Evolutionary conservation across 2,113 vertebrate species (phyloP), one percentile per base, ranked within the genome.

Genomic region (Grammomys dolichurus): DNA sequence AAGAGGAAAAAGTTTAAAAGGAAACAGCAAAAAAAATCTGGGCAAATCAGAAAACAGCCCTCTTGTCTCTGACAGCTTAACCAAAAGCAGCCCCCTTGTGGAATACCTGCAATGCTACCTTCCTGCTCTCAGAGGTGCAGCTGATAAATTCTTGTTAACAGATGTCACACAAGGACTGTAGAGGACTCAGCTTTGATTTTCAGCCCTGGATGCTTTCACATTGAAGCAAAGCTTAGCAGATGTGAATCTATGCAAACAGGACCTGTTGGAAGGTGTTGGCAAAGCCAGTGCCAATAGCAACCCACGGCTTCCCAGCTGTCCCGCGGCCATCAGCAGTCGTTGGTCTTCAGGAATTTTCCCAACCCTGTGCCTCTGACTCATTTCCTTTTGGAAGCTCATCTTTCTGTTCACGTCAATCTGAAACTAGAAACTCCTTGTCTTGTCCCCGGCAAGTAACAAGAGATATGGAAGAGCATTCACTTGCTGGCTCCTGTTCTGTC

Each of bases 361-460:
- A 92, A 12, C 87, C 90, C 82, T 22, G 20, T 46, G 90, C 70
- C 87, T 93, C 58, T 97, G 96, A 98, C 95, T 97, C 96, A 95
- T 4, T 95, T 91, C 96, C 93, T 46, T 22, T 48, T 4, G n/a
- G 92, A 87, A 89, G 65, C 65, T 85, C 88, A 6, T 46, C 90
- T 12, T 72, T 78, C 87, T 58, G 12, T 75, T 75, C 86, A 13
- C 0, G 19, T 76, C 78, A 46, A 4, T 16, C 9, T 13, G 48
- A 36, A 56, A 72, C 72, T 9, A 19, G 26, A 56, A 70, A 31
- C 58, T 40, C 2, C 11, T 6, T 14, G 40, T 36, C 54, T 54
- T 1, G 13, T 19, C 43, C 77, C 51, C n/a, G 8, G 12, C 0
- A 1, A 36, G 9, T 31, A 7, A 33, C 0, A 1, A 19, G 4